Conservation (phyloP, 2,113 vertebrate genomes). For the Stigmatopora argus region DNA sequence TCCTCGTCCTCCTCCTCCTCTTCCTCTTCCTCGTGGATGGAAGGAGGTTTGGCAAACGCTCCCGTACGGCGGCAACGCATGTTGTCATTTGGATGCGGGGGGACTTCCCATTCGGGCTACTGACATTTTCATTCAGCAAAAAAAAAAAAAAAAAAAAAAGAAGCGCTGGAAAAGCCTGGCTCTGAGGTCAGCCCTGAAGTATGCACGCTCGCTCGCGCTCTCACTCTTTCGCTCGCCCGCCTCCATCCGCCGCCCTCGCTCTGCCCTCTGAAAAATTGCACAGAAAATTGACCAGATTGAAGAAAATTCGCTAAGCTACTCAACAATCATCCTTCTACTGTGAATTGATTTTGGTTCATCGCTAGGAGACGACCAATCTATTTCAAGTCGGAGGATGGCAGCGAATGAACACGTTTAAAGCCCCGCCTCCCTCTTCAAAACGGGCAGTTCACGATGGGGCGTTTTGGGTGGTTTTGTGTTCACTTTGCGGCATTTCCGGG, state of each 20-base stretch:
- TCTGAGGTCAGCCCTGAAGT: conserved; percentile 60
- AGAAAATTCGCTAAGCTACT: too few relatives aligned
- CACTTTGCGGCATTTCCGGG: too few relatives aligned
- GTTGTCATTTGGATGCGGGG: conserved; percentile 46
- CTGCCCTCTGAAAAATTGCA: conserved; percentile 40
- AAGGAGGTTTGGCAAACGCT: conserved; percentile 36
- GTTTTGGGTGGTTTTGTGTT: too few relatives aligned
- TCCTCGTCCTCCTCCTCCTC: conserved; percentile 38
- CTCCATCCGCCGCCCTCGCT: conserved; percentile 52
- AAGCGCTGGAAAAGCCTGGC: conserved; percentile 41
- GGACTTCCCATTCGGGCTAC: conserved; percentile 55
- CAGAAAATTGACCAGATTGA: too few relatives aligned
- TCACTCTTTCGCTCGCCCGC: background rate
- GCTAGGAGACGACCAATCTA: too few relatives aligned
- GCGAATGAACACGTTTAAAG: too few relatives aligned
- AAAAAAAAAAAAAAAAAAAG: conserved; percentile 11
- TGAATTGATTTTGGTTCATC: too few relatives aligned
- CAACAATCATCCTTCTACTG: too few relatives aligned
- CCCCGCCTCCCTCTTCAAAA: too few relatives aligned
- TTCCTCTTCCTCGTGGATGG: conserved; percentile 37
- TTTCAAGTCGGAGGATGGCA: too few relatives aligned
- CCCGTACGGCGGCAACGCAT: conserved; percentile 16
- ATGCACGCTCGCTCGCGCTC: conserved; percentile 11
- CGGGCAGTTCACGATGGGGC: too few relatives aligned
- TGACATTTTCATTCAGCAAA: conserved; percentile 54